phyloP scores from a whole-genome alignment of 1,140 invertebrate species.

The Megalopta genalis region DNA sequence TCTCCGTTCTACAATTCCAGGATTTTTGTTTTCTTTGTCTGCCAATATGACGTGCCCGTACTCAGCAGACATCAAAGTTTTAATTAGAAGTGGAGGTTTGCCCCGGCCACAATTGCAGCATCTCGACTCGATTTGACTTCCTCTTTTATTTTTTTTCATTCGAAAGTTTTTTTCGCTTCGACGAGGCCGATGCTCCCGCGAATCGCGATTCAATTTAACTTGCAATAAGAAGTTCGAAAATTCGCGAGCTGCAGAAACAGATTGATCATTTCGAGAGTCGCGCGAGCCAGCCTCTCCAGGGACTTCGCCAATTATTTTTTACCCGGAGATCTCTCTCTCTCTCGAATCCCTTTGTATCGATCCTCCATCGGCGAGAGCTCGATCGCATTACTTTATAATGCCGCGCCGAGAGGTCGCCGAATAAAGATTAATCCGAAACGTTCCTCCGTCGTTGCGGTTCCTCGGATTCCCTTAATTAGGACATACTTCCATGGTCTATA shows the following conservation, averaged over 20 bases:
- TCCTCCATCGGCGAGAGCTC: background rate
- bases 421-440: constrained; percentile 14
- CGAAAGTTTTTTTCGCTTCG: background rate
- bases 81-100: constrained; percentile 55
- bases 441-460: constrained; percentile 4
- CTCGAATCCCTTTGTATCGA: background rate
- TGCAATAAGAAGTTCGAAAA: constrained; percentile 5
- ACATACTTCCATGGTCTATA: constrained; percentile 62
- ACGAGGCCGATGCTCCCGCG: background rate
- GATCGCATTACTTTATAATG: background rate
- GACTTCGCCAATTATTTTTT: background rate
- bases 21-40: background rate
- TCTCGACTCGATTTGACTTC: constrained; percentile 7
- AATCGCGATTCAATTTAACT: constrained; percentile 37
- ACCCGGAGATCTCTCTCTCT: too few species aligned
- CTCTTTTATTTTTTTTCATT: constrained; percentile 28
- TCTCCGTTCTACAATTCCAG: background rate
- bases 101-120: background rate
- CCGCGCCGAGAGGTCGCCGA: background rate
- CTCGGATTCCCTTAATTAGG: constrained; percentile 59
- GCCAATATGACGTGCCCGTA: constrained; percentile 11
- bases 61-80: constrained; percentile 44
- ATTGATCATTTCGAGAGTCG: background rate
- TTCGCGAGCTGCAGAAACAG: background rate
- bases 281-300: background rate